phyloP scores from a whole-genome alignment of 1,140 invertebrate genomes.

The Vanessa atalanta region DNA sequence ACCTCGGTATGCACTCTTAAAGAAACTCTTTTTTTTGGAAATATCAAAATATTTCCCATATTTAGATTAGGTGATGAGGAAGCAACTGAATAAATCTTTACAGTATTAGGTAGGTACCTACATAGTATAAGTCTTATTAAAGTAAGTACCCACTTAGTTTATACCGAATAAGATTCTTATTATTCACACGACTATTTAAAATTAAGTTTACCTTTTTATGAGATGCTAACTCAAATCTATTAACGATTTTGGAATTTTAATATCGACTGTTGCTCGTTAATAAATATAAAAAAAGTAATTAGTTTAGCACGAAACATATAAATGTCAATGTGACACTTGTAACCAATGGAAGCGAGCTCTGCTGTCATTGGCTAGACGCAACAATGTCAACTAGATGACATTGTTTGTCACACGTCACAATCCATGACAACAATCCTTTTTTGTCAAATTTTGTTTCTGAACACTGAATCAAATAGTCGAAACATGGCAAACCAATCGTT shows the following conservation, averaged over 20 bases:
- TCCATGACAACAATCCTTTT: background rate
- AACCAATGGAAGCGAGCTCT: conserved; percentile 50
- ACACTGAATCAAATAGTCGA: no score
- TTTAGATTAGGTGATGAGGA: no score
- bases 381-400: conserved; percentile 58
- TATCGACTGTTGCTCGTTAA: background rate
- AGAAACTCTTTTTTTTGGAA: no score
- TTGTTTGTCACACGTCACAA: conserved; percentile 38
- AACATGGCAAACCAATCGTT: no score
- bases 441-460: background rate
- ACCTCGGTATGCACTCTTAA: no score
- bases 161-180: background rate
- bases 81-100: no score
- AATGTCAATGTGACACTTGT: conserved; percentile 44
- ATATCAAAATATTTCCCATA: no score
- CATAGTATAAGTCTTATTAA: background rate
- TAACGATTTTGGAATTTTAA: no score
- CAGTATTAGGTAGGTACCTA: background rate
- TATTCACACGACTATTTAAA: background rate
- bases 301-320: background rate
- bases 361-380: conserved; percentile 55
- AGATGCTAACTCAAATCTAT: no score
- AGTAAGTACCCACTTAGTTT: no score
- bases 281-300: no score
- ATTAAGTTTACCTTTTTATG: background rate